These are phyloP conservation scores for Echeneis naucrates DNA, from an alignment of 2,797 vertebrate genomes.

Conservation along the genomic window DNA sequence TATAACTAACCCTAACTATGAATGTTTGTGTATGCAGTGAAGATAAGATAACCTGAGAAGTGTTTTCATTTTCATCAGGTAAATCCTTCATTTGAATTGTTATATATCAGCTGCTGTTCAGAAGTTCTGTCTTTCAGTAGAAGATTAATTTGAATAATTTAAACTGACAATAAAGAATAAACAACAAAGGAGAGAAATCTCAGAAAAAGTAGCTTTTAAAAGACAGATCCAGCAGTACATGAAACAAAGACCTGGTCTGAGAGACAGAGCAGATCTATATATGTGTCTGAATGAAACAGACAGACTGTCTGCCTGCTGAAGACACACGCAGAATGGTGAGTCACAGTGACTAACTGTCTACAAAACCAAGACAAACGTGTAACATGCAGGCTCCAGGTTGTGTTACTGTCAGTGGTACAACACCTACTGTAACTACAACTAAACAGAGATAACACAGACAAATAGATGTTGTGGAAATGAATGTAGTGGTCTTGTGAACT, in stretches of 20 bases:
- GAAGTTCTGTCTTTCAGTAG: not conserved
- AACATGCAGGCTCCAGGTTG: constrained; percentile 30
- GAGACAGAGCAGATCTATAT: constrained; percentile 67
- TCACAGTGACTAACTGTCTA: constrained; percentile 39
- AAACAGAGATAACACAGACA: constrained; percentile 26
- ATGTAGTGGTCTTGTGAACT: no score
- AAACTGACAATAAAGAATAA: no score
- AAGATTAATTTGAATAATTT: not conserved
- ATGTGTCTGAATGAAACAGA: constrained; percentile 58
- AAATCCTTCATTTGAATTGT: not conserved
- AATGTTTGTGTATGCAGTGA: no score
- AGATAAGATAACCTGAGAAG: no score
- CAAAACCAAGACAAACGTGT: constrained; percentile 40
- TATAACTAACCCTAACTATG: no score
- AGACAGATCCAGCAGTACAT: constrained; percentile 16
- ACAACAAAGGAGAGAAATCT: not conserved
- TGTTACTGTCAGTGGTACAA: constrained; percentile 31
- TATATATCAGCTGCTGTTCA: no score
- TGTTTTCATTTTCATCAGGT: no score
- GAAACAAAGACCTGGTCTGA: constrained; percentile 19
- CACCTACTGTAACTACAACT: no score
- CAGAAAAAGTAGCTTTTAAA: constrained; percentile 34
- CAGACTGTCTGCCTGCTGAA: constrained; percentile 45
- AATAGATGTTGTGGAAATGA: no score
- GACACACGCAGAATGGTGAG: not conserved